Evolutionary conservation across 2,797 vertebrate species (phyloP), one percentile per base, ranked within the genome.

Genomic region (Muscicapa striata): DNA sequence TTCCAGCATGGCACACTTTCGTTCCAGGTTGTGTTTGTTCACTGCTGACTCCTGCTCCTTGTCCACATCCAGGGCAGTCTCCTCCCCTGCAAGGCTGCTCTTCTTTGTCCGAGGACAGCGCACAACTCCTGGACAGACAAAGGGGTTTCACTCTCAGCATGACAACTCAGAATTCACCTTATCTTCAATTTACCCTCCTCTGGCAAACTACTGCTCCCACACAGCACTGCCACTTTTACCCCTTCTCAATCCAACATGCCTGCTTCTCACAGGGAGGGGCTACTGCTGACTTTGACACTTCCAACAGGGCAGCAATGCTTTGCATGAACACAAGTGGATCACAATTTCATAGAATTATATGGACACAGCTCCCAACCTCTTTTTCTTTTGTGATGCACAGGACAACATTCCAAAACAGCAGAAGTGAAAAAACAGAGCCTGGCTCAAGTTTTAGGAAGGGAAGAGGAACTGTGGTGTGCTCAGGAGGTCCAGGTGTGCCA

Each of bases 61-160:
- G 1, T 96, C 94, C 21, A 97, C 89, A 30, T 97, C 97, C 16
- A 97, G 85, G 10, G 94, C 94, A 32, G 52, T 45, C 82, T 97
- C 98, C 19, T 95, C 96, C 0, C 93, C 94, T 3, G 92, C 54
- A 13, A 81, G 49, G 13, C 51, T 80, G 26, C 6, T 90, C 48
- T 74, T 97, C 95, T 97, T 98, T 75, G 95, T 52, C 3, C 97
- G 92, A 48, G 98, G 97, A 80, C 96, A 97, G 61, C 98, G 98
- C 9, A 99, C 95, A 43, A 99, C 97, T 24, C 99, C 99, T 99
- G 63, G 17, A 92, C 77, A 67, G 40, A 51, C 59, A 94, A 55
- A 91, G 13, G n/a, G 14, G 48, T 76, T 88, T 51, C 64, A 66
- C 20, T 54, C 22, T 75, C 48, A 36, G 73, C 13, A 23, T 9